phyloP scores from a whole-genome alignment of 2,888 invertebrate genomes.

The Perizoma flavofasciatum region DNA sequence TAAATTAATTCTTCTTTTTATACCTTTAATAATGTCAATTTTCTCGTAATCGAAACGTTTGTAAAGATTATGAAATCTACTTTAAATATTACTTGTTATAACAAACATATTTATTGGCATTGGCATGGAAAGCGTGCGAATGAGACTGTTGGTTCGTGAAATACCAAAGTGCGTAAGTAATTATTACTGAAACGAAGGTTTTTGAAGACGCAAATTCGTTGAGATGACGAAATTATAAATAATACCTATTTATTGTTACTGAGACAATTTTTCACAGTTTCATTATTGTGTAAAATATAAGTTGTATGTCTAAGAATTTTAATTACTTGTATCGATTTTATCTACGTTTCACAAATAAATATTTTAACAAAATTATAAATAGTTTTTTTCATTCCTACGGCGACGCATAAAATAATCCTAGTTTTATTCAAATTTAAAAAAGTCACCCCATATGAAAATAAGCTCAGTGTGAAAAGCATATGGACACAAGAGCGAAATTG shows the following conservation, averaged over 20 bases:
- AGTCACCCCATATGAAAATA: conserved; percentile 1
- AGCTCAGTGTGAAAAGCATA: too few species aligned
- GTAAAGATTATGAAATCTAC: conserved; percentile 56
- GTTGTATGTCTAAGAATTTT: conserved; percentile 80
- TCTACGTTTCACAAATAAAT: conserved; percentile 84
- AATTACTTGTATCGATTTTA: conserved; percentile 84
- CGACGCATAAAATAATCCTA: background rate
- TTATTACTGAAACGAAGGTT: conserved; percentile 60
- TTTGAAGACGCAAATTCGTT: conserved; percentile 65
- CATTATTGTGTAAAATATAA: conserved; percentile 79
- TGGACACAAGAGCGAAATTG: too few species aligned
- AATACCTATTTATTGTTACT: conserved; percentile 60
- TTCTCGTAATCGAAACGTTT: conserved; percentile 71
- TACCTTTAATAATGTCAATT: conserved; percentile 75
- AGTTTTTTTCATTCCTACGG: conserved; percentile 42
- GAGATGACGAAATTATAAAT: conserved; percentile 55
- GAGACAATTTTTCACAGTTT: conserved; percentile 79
- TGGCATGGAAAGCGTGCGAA: conserved; percentile 66
- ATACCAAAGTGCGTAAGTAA: conserved; percentile 32
- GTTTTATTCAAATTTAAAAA: background rate
- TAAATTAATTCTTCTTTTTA: conserved; percentile 68
- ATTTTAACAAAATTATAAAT: conserved; percentile 75
- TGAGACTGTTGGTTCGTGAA: conserved; percentile 65
- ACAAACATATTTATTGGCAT: conserved; percentile 59
- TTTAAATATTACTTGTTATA: conserved; percentile 42